Base-by-base conservation (phyloP, 2,888 invertebrate genomes). In the Teleogryllus oceanicus region DNA sequence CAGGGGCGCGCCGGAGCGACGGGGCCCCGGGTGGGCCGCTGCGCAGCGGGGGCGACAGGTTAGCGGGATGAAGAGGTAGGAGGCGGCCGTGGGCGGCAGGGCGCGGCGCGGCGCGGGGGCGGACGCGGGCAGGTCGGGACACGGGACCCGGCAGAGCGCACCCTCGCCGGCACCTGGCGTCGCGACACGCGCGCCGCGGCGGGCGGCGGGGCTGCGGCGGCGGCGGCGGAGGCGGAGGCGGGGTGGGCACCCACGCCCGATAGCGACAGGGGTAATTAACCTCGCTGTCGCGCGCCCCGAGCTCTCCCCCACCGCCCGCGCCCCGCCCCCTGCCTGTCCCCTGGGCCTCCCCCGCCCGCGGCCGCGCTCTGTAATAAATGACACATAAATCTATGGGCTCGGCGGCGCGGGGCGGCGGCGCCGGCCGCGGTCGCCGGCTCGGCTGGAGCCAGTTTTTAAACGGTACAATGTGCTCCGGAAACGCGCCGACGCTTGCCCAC, bases 401-500 rank as follows among this genome's bases (percentile, higher is more conserved):
- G 62, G 62, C 62, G 62, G 62, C 62, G 62, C 62, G 13, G 5
- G 62, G 62, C 62, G 62, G 62, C 62, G 62, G 62, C 18, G 5
- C 62, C 62, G 62, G 62, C 62, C 62, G 62, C 62, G 62, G 62
- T 62, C 62, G 62, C 5, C 62, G 62, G 62, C 16, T 13, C 62
- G 13, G 62, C 62, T 18, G 62, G 5, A 18, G 62, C 62, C 62
- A 4, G 5, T 3, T 62, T 62, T 62, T 4, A 62, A 62, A 62
- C 62, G 62, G 5, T 62, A 62, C 62, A 62, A 62, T 62, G 62
- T 62, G 62, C 62, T 62, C 62, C 62, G 62, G 62, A 62, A 62
- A 62, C 62, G 18, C 16, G 62, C 62, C 5, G 62, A 62, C 62
- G 62, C 18, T 62, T 16, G 16, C 62, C 62, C 62, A 62, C 62